These are phyloP conservation scores for Lagopus muta DNA, from an alignment of 2,113 vertebrate genomes.

Conservation along the genomic window DNA sequence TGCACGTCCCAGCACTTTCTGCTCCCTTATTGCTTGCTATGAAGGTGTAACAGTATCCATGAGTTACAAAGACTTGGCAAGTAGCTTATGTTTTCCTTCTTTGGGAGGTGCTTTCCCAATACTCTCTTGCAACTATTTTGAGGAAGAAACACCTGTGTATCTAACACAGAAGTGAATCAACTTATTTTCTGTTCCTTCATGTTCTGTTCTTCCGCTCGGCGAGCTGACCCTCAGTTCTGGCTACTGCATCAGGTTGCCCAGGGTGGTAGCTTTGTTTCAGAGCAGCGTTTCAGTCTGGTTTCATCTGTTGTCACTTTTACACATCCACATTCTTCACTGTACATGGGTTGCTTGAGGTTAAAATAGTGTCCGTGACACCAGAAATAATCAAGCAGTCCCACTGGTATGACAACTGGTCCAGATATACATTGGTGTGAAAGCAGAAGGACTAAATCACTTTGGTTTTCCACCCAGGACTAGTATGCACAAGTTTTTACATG, in stretches of 20 bases:
- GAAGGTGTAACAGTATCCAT: not conserved
- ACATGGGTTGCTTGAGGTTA: not conserved
- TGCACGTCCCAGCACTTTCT: not conserved
- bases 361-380: not conserved
- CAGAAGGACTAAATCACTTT: not conserved
- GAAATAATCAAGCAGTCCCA: not conserved
- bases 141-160: slow-evolving; percentile 3
- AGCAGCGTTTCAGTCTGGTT: not conserved
- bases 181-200: not conserved
- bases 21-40: not conserved
- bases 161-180: not conserved
- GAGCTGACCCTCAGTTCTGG: not conserved
- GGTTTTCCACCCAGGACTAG: not conserved
- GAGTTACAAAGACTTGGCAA: not conserved
- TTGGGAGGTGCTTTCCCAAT: not conserved
- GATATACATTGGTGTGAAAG: not conserved
- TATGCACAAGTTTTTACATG: not conserved
- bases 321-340: not conserved
- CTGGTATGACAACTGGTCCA: not conserved
- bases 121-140: not conserved
- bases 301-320: not conserved
- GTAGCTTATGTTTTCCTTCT: not conserved
- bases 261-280: not conserved
- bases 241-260: not conserved
- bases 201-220: not conserved